Evolutionary conservation across 2,888 invertebrate genomes (phyloP).

Genomic region (Nematopogon swammerdamellus): DNA sequence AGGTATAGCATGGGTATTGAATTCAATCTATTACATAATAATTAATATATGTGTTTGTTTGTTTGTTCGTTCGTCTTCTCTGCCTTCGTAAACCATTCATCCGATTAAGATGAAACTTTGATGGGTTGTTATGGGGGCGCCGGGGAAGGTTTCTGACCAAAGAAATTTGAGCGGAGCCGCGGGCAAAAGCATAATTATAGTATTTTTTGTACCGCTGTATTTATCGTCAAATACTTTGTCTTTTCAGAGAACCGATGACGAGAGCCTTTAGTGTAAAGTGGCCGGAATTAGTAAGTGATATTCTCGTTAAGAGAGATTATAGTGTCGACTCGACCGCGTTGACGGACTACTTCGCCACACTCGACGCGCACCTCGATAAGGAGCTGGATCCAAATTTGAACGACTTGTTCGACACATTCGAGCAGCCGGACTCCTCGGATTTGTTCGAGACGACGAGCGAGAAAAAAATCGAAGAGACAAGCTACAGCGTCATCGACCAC

Average conservation of each 20-base stretch:
- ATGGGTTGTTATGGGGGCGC: too few relatives aligned
- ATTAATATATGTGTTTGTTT: too few relatives aligned
- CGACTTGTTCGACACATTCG: neutral
- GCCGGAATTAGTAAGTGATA: conserved; percentile 45
- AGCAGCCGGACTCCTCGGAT: neutral
- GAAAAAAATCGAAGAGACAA: neutral
- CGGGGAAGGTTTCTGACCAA: too few relatives aligned
- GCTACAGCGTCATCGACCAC: neutral
- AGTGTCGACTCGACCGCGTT: conserved; percentile 47
- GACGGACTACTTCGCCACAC: conserved; percentile 51
- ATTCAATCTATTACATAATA: too few relatives aligned
- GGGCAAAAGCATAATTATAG: too few relatives aligned
- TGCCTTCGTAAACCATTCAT: too few relatives aligned
- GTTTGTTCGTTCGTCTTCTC: too few relatives aligned
- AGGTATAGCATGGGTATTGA: too few relatives aligned
- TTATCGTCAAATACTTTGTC: too few relatives aligned
- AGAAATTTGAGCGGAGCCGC: too few relatives aligned
- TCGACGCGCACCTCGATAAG: conserved; percentile 51
- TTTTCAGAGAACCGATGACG: conserved; percentile 36
- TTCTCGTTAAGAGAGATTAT: conserved; percentile 42
- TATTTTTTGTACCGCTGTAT: too few relatives aligned
- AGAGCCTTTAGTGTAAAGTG: conserved; percentile 42
- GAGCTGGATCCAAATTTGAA: conserved; percentile 32
- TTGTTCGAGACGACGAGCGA: neutral
- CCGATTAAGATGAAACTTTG: too few relatives aligned